A percentile compares a stretch with the other conserved stretches of the same genome.
Evolutionary conservation across 2,113 vertebrate species (phyloP).

Genomic region (Balaenoptera acutorostrata): DNA sequence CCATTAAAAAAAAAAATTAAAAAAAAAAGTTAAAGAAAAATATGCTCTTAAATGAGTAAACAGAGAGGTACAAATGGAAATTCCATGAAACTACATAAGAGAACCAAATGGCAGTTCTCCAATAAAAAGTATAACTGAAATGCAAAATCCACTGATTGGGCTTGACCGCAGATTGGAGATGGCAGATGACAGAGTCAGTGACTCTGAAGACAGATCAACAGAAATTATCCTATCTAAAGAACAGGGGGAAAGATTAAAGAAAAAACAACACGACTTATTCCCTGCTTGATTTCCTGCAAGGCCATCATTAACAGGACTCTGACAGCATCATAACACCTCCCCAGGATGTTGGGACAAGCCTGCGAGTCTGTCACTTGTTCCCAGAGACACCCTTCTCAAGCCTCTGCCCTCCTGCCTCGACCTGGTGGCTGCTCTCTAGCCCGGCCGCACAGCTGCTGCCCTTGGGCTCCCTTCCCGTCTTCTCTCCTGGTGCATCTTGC

Average conservation of each 20-base stretch:
- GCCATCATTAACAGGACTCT: rapidly evolving
- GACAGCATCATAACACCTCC: background rate
- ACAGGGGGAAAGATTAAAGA: too few relatives aligned
- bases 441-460: rapidly evolving
- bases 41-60: background rate
- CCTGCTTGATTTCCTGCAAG: too few relatives aligned
- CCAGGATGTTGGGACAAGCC: background rate
- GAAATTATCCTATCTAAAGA: background rate
- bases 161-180: background rate
- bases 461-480: background rate
- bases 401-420: background rate
- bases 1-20: too few relatives aligned
- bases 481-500: background rate
- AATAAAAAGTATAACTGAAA: background rate
- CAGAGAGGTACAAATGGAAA: background rate
- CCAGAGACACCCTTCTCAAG: background rate
- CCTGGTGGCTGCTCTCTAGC: background rate
- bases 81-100: too few relatives aligned
- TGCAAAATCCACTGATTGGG: rapidly evolving
- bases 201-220: background rate
- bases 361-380: too few relatives aligned
- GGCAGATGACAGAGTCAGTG: background rate
- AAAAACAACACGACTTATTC: too few relatives aligned
- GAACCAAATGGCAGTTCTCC: background rate
- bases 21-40: background rate